These are phyloP conservation scores for Aphelinus atriplicis DNA, from an alignment of 1,140 invertebrate species.

Conservation along the genomic window DNA sequence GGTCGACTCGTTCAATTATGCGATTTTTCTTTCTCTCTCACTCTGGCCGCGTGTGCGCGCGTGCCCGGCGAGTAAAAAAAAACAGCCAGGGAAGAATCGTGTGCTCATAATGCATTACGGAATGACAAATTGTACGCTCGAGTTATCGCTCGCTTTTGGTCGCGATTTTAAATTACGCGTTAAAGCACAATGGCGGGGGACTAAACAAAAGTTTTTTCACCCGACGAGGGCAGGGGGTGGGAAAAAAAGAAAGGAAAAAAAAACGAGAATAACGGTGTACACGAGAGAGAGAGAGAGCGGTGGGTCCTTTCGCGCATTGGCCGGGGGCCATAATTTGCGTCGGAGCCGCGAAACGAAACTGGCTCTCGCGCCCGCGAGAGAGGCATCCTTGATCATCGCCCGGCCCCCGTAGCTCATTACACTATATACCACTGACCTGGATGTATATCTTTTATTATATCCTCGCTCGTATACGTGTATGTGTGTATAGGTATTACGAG, in stretches of 20 bases:
- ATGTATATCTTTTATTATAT: conserved; percentile 53
- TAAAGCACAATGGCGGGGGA: conserved; percentile 37
- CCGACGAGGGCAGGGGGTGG: too few species aligned
- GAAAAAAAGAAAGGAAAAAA: conserved; percentile 22
- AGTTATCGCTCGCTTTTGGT: conserved; percentile 37
- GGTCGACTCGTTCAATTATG: too few species aligned
- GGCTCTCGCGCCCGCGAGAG: conserved; percentile 1
- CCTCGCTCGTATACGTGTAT: conserved; percentile 34
- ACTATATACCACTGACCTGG: conserved; percentile 55
- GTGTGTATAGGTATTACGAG: neutral
- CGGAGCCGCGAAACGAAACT: conserved; percentile 22
- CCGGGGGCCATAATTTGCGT: conserved; percentile 38
- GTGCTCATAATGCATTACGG: conserved; percentile 36
- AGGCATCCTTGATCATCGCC: conserved; percentile 49
- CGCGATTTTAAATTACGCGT: conserved; percentile 42
- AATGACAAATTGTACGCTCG: conserved; percentile 41
- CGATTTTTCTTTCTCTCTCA: neutral
- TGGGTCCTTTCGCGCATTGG: conserved; percentile 8
- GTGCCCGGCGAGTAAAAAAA: conserved; percentile 11
- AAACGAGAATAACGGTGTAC: neutral
- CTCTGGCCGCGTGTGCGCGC: neutral
- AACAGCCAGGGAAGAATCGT: conserved; percentile 30
- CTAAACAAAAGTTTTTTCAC: conserved; percentile 36
- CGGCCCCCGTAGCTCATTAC: conserved; percentile 52
- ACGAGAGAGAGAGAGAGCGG: too few species aligned